Evolutionary conservation across 2,113 vertebrate species (phyloP).

Genomic region (Baryphthengus martii): DNA sequence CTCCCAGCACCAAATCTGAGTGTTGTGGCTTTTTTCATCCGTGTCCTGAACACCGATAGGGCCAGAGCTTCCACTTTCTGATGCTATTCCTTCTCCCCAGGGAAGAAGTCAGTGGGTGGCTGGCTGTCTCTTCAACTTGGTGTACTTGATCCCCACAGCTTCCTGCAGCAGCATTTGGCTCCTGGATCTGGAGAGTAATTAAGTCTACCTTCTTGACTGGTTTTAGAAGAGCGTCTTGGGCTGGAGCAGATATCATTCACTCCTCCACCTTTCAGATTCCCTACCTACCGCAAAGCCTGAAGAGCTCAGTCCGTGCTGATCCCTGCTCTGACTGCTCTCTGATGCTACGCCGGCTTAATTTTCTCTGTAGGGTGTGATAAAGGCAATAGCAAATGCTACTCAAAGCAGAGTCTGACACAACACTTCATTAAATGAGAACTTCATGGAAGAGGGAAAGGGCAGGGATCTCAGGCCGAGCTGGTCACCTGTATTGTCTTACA

Average conservation of each 20-base stretch:
- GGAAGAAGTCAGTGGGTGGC: neutral
- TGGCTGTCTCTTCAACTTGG: neutral
- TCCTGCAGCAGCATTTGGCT: neutral
- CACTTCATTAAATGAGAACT: neutral
- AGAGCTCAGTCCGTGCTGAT: neutral
- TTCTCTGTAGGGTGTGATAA: neutral
- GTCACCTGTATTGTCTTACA: neutral
- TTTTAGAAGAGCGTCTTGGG: neutral
- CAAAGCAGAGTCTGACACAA: neutral
- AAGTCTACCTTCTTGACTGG: neutral
- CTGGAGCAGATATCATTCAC: neutral
- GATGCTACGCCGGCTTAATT: neutral
- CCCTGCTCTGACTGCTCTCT: neutral
- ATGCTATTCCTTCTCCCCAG: rapidly evolving
- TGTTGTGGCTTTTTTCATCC: neutral
- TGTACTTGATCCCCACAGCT: neutral
- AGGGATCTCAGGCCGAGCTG: neutral
- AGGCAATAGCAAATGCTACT: neutral
- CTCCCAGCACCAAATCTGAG: neutral
- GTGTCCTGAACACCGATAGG: rapidly evolving
- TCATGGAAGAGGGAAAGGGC: neutral
- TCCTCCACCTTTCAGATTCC: neutral
- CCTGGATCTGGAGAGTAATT: neutral
- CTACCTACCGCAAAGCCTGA: neutral
- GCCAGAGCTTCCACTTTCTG: too few relatives aligned